phyloP scores from a whole-genome alignment of 2,113 vertebrate genomes.

The Pampusana beccarii region DNA sequence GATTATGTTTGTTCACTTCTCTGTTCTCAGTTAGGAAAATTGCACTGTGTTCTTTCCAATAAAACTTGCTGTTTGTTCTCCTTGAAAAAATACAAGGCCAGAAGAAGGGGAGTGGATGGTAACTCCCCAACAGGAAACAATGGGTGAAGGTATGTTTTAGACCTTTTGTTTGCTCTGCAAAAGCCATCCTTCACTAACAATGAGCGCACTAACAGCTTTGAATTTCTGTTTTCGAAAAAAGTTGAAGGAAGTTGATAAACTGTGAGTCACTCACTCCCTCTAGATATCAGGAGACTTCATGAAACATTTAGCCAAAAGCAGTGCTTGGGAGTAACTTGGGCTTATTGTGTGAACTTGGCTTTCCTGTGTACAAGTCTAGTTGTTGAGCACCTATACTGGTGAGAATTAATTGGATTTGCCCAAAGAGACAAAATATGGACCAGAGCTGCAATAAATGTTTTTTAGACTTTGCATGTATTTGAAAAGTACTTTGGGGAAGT shows the following conservation, averaged over 20 bases:
- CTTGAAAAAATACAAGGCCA: background rate
- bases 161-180: background rate
- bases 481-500: background rate
- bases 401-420: background rate
- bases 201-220: background rate
- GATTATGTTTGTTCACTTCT: background rate
- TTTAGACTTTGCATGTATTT: background rate
- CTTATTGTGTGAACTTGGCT: background rate
- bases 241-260: background rate
- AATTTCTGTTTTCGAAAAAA: conserved; percentile 14
- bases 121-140: background rate
- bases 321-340: background rate
- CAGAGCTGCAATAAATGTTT: background rate
- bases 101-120: background rate
- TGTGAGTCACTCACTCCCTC: background rate
- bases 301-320: background rate
- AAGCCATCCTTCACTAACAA: background rate
- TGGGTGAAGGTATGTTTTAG: background rate
- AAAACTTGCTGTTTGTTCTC: background rate
- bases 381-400: background rate
- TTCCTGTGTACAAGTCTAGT: background rate
- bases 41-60: background rate
- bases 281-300: background rate
- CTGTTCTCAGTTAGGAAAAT: background rate
- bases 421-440: background rate